Evolutionary conservation across 1,140 invertebrate genomes (phyloP), one percentile per base, ranked within the genome.

Genomic region (Calliopsis andreniformis): DNA sequence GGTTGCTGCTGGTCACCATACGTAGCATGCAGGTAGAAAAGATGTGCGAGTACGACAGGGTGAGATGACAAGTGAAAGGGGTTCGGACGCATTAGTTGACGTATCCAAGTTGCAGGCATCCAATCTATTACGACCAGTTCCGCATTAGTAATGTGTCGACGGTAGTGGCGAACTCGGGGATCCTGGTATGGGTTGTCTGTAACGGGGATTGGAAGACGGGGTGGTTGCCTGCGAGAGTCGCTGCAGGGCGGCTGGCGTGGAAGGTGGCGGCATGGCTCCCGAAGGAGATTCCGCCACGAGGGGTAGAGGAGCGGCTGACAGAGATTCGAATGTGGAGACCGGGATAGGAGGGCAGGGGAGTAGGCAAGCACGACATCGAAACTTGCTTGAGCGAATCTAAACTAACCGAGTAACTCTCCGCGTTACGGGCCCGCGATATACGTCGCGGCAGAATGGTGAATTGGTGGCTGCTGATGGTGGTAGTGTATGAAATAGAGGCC

Each of bases 351-450:
- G 82, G 80, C 58, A 67, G 78, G 58, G 78, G 78, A 69, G 76
- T 77, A 84, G 83, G 76, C 81, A 82, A 80, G 83, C 78, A 85
- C 83, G 87, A 90, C 87, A 90, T 89, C 89, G 88, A 89, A 90
- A 90, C 89, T 89, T 90, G 86, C 83, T 83, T 86, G 78, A 88
- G 83, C 88, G 83, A 89, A 89, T 90, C 87, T 88, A 90, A 90
- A 89, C 88, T 90, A 90, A 89, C 87, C 89, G 86, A 90, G 85
- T 90, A 89, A 90, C 89, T 88, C 84, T 78, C 62, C 69, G 83
- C 82, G 86, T 86, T 87, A 83, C 82, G 80, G 86, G 35, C 72
- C 68, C 76, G 69, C 84, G 79, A 80, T 80, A 70, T 86, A 84
- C 59, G 79, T 77, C 78, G 75, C 69, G 59, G 79, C 61, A 62